A percentile compares a stretch with the other conserved stretches of the same genome.
These are phyloP conservation scores for Automeris io DNA, from an alignment of 2,888 invertebrate species.

Conservation along the genomic window DNA sequence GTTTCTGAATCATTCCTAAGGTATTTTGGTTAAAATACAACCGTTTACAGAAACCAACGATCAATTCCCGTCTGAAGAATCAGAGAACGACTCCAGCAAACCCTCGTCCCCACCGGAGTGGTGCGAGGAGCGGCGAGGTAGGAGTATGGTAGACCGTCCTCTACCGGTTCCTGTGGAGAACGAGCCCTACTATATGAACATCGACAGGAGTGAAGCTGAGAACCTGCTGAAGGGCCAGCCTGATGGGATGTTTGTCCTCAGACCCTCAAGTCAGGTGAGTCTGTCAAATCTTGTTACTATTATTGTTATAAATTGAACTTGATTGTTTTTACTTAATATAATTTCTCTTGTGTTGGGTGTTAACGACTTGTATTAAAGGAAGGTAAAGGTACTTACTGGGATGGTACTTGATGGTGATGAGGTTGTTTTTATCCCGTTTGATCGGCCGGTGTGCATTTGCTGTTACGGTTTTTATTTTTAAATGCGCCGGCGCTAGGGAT, in stretches of 20 bases:
- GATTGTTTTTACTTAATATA: no score
- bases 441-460: no score
- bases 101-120: conserved; percentile 13
- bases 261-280: conserved; percentile 72
- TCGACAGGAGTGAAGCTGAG: conserved; percentile 71
- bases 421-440: no score
- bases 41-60: conserved; percentile 51
- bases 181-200: conserved; percentile 76
- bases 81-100: conserved; percentile 33
- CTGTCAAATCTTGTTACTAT: not conserved
- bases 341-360: no score
- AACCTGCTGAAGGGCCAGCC: conserved; percentile 70
- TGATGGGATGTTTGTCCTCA: conserved; percentile 77
- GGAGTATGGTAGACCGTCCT: conserved; percentile 64
- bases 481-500: no score
- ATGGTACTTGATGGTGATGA: no score
- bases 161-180: conserved; percentile 71
- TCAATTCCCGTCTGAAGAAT: conserved; percentile 40
- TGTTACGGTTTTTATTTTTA: no score
- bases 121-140: conserved; percentile 11
- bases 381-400: no score
- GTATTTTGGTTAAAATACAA: not conserved
- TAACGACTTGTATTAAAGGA: no score
- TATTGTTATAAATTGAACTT: no score
- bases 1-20: no score